Evolutionary conservation across 1,140 invertebrate species (phyloP).

Genomic region (Yoshiicerus persimilis): DNA sequence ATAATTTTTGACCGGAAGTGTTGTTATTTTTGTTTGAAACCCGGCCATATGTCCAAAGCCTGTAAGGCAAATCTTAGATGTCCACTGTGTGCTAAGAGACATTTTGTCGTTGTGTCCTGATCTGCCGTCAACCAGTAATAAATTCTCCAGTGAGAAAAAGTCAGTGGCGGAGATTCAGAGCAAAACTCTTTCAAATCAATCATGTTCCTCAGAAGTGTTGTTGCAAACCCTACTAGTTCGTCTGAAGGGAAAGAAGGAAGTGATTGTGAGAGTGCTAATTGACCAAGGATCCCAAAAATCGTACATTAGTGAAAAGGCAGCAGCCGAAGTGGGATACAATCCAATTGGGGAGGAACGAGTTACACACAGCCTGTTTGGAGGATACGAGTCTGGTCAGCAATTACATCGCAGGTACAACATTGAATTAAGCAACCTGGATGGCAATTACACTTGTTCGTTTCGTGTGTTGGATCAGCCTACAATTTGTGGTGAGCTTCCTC

Average conservation of each 20-base stretch:
- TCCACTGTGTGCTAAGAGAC: background rate
- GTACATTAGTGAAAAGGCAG: background rate
- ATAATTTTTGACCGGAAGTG: background rate
- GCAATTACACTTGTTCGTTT: no score
- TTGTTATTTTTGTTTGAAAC: slow-evolving; percentile 5
- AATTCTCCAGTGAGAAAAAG: background rate
- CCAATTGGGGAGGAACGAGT: background rate
- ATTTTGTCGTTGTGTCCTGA: background rate
- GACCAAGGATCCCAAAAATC: background rate
- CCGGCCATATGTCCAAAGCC: background rate
- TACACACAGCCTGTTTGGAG: background rate
- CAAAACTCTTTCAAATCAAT: background rate
- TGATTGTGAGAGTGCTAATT: background rate
- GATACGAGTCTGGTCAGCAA: background rate
- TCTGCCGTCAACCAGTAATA: background rate
- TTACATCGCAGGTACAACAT: background rate
- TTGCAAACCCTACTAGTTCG: slow-evolving; percentile 2
- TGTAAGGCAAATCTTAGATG: background rate
- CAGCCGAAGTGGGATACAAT: background rate
- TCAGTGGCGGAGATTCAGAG: background rate
- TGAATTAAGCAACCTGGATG: background rate
- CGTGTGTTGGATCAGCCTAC: no score
- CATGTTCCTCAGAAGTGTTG: background rate
- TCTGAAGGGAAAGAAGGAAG: background rate
- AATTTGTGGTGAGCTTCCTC: no score